A percentile compares a stretch with the other conserved stretches of the same genome.
Evolutionary conservation across 2,113 vertebrate genomes (phyloP).

Genomic region (Monopterus albus): DNA sequence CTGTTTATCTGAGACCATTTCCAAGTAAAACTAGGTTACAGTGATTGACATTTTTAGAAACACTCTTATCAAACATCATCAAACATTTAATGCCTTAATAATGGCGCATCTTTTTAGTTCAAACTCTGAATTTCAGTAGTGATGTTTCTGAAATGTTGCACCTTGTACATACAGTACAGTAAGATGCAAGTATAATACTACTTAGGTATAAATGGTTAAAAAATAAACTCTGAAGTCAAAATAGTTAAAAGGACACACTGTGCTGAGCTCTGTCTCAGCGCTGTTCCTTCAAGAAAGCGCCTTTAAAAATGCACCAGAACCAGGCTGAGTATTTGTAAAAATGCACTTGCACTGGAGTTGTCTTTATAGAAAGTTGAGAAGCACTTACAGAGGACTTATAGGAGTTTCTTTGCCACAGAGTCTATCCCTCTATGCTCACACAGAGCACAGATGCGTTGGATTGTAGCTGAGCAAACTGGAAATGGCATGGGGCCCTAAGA

Average conservation of each 20-base stretch:
- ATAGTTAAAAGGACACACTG: not conserved
- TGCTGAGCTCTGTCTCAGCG: too few species aligned
- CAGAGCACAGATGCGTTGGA: constrained; percentile 37
- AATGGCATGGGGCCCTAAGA: constrained; percentile 9
- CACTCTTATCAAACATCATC: not conserved
- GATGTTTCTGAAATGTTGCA: not conserved
- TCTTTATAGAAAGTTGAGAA: constrained; percentile 21
- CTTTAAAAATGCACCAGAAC: not conserved
- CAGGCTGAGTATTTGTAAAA: not conserved
- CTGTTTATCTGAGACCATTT: constrained; percentile 37
- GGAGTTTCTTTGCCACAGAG: not conserved
- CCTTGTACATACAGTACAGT: not conserved
- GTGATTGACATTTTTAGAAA: constrained; percentile 23
- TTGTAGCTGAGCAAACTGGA: constrained; percentile 3
- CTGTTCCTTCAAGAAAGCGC: not conserved
- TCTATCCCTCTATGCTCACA: constrained; percentile 9
- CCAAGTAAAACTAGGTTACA: constrained; percentile 40
- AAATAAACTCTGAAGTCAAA: not conserved
- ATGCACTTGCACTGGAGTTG: not conserved
- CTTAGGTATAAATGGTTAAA: not conserved
- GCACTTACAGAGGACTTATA: not conserved
- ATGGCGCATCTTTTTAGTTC: not conserved
- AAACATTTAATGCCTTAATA: not conserved
- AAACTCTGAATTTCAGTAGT: too few species aligned
- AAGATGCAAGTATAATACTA: too few species aligned